Evolutionary conservation across 64 coral and sea anemone genomes (phyloP), one percentile per base, ranked within the genome.

Genomic region (Stichodactyla mertensii): DNA sequence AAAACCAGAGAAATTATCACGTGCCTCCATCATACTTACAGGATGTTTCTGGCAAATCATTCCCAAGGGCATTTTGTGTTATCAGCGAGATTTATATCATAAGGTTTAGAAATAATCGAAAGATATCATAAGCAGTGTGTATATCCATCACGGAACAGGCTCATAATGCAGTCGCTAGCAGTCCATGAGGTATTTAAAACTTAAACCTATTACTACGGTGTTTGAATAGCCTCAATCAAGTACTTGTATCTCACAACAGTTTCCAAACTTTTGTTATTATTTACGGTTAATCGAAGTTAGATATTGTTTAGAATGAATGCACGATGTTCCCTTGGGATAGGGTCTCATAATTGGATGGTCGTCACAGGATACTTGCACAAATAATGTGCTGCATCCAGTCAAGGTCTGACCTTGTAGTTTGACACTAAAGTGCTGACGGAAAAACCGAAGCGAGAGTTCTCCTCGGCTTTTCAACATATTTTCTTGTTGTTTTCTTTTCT

Each of bases 401-500:
- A 53, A 53, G 51, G 78, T 5, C 51, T 53, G 36, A 81, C 51
- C 78, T 28, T 28, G 51, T 81, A 81, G 78, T 19, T 81, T 54
- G 78, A 81, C 53, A 81, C 53, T 51, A 81, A 9, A 2, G 78
- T 81, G 78, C 78, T 81, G 78, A 81, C 6, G 53, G 78, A 81
- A 20, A 81, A 10, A 81, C 7, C 24, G 77, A 81, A 55, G 36
- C 78, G 7, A 74, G 69, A 74, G 69, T 28, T 31, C 24, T 74
- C 69, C 69, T 74, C 3, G 14, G 24, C 69, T 19, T 22, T 71
- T 71, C 18, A 22, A 81, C 27, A 81, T 52, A 8, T 81, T 81
- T 53, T 81, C 69, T 81, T 20, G 52, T 81, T 55, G 78, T 81
- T 81, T 81, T 81, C 78, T 81, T 81, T 55, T 81, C 54, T 6